Evolutionary conservation across 1,140 invertebrate species (phyloP).

Genomic region (Scaptomyza graminum): DNA sequence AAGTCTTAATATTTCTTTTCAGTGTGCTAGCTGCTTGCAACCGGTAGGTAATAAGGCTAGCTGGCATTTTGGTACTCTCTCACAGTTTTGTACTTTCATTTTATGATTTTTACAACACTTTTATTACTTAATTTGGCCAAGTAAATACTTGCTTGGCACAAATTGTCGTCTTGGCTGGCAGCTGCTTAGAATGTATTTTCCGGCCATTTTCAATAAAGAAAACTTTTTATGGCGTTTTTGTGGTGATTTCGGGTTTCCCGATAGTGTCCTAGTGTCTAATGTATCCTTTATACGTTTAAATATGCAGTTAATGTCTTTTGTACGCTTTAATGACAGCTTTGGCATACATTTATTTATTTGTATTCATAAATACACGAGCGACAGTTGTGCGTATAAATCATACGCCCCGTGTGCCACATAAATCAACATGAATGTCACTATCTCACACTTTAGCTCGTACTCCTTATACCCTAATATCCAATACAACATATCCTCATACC

Average conservation of each 20-base stretch:
- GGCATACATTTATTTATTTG: conserved; percentile 48
- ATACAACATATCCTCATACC: conserved; percentile 1
- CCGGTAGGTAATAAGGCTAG: not conserved
- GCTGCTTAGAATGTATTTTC: conserved; percentile 36
- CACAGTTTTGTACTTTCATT: conserved; percentile 56
- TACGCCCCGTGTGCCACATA: conserved; percentile 54
- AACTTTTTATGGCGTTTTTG: conserved; percentile 47
- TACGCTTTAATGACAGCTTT: conserved; percentile 47
- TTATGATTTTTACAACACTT: conserved; percentile 71
- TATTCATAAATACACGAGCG: conserved; percentile 55
- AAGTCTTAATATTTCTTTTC: too few species aligned
- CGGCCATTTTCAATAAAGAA: conserved; percentile 43
- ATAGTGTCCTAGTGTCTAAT: conserved; percentile 48
- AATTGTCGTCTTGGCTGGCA: conserved; percentile 57
- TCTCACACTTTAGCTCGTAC: not conserved
- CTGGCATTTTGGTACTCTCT: too few species aligned
- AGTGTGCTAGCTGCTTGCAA: not conserved
- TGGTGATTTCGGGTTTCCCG: not conserved
- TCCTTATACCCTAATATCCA: conserved; percentile 4
- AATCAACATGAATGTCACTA: conserved; percentile 59
- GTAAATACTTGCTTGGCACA: conserved; percentile 42
- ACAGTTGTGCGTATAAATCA: conserved; percentile 60
- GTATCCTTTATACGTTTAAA: conserved; percentile 66
- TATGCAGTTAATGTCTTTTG: conserved; percentile 68
- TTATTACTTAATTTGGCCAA: conserved; percentile 70